phyloP scores from a whole-genome alignment of 1,140 invertebrate genomes.

The Euwallacea similis region DNA sequence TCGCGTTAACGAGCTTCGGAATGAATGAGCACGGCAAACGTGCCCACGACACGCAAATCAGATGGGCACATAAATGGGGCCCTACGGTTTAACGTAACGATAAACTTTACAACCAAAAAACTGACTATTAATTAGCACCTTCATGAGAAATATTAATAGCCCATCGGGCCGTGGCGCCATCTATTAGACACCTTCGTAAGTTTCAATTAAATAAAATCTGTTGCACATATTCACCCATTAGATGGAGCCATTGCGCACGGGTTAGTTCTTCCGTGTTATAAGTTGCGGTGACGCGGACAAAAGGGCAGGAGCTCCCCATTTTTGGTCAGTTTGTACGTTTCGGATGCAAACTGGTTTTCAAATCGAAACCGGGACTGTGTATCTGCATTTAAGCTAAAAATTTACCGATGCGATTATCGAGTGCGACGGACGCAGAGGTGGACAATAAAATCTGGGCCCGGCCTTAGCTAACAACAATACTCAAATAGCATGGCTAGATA shows the following conservation, averaged over 20 bases:
- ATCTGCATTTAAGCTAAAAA: conserved; percentile 30
- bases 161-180: too few relatives aligned
- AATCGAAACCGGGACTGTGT: conserved; percentile 16
- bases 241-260: too few relatives aligned
- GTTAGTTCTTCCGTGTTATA: too few relatives aligned
- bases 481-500: background rate
- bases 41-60: conserved; percentile 31
- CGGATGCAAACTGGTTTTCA: conserved; percentile 20
- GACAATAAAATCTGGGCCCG: conserved; percentile 15
- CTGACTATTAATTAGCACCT: too few relatives aligned
- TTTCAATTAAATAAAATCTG: too few relatives aligned
- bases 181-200: too few relatives aligned
- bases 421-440: conserved; percentile 9
- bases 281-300: too few relatives aligned
- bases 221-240: too few relatives aligned
- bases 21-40: conserved; percentile 28
- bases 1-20: conserved; percentile 32
- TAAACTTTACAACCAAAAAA: too few relatives aligned
- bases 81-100: too few relatives aligned
- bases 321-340: background rate
- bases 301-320: too few relatives aligned
- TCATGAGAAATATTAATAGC: too few relatives aligned
- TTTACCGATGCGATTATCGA: conserved; percentile 19
- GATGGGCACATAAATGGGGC: conserved; percentile 5
- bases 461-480: conserved; percentile 3